Evolutionary conservation across 2,797 vertebrate species (phyloP), one percentile per base, ranked within the genome.

Genomic region (Sphaeramia orbicularis): DNA sequence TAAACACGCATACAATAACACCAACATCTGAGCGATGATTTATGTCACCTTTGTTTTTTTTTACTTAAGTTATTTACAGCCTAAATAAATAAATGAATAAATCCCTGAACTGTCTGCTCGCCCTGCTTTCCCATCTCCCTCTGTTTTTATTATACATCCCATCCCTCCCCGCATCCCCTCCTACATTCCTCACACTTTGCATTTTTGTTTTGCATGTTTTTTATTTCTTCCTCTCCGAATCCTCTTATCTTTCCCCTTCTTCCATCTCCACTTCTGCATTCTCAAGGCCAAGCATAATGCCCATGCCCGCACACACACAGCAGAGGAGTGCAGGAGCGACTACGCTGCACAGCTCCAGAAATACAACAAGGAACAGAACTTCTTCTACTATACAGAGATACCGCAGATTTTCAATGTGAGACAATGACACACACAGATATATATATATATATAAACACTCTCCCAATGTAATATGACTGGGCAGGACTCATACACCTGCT

Each of bases 291-390:
- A 93, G 84, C 90, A 92, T 63, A 93, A 94, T 1, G 93, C 95
- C 15, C 91, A 94, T 38, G 42, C 83, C 12, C 94, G 95, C 7
- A 92, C 85, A 2, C 95, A 95, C 71, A 78, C 87, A 9, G 95
- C 95, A 0, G 95, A 97, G 44, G 96, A 96, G 66, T 95, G 94
- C 88, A 95, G 96, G 89, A 96, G 94, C 0, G 96, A 96, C 40
- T 97, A 97, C 0, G 96, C 96, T 0, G 90, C 94, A 5, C 91
- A 94, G 57, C 93, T 96, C 1, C 96, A 97, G 90, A 96, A 93
- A 41, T 96, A 93, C 88, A 97, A 96, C 91, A 94, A 93, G 36
- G 95, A 96, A 11, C 95, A 96, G 75, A 95, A 93, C 48, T 44
- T 60, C 72, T 93, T 92, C 83, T 96, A 96, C 74, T 95, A 94